Conservation (phyloP, 2,888 invertebrate genomes). For the Caenorhabditis virilis region DNA sequence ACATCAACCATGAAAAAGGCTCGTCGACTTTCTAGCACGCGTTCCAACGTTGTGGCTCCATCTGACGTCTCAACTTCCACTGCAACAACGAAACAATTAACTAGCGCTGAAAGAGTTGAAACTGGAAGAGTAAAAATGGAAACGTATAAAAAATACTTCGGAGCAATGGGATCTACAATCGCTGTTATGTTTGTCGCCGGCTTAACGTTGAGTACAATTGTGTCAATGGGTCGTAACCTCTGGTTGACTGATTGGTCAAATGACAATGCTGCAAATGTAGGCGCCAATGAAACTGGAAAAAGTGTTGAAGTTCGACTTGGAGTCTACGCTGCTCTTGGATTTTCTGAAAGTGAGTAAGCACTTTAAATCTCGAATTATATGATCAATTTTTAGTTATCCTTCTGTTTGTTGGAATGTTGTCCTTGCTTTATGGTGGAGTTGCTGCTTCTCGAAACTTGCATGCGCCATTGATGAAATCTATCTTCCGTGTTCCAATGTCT, state of each 20-base stretch:
- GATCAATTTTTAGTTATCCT: slow-evolving; percentile 52
- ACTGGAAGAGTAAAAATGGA: slow-evolving; percentile 63
- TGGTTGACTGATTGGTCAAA: slow-evolving; percentile 68
- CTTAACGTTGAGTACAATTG: slow-evolving; percentile 57
- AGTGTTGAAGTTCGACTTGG: slow-evolving; percentile 57
- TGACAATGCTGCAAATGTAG: slow-evolving; percentile 51
- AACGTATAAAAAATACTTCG: slow-evolving; percentile 63
- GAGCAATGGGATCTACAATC: slow-evolving; percentile 60
- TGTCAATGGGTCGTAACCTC: slow-evolving; percentile 65
- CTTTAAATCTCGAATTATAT: too few relatives aligned
- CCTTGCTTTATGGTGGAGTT: slow-evolving; percentile 65
- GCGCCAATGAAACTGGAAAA: slow-evolving; percentile 25
- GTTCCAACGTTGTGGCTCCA: slow-evolving; percentile 9
- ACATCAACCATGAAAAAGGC: slow-evolving; percentile 36
- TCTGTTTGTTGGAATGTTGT: slow-evolving; percentile 65
- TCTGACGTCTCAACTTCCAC: slow-evolving; percentile 23
- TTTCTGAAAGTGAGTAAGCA: slow-evolving; percentile 56
- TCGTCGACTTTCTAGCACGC: slow-evolving; percentile 36
- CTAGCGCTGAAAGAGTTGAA: slow-evolving; percentile 62
- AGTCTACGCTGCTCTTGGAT: slow-evolving; percentile 65
- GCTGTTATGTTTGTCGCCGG: slow-evolving; percentile 58
- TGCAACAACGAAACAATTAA: slow-evolving; percentile 47
- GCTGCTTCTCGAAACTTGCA: slow-evolving; percentile 63
- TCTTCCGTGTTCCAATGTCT: slow-evolving; percentile 67
- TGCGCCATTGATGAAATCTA: slow-evolving; percentile 61